Evolutionary conservation across 2,113 vertebrate species (phyloP).

Genomic region (Willisornis vidua): DNA sequence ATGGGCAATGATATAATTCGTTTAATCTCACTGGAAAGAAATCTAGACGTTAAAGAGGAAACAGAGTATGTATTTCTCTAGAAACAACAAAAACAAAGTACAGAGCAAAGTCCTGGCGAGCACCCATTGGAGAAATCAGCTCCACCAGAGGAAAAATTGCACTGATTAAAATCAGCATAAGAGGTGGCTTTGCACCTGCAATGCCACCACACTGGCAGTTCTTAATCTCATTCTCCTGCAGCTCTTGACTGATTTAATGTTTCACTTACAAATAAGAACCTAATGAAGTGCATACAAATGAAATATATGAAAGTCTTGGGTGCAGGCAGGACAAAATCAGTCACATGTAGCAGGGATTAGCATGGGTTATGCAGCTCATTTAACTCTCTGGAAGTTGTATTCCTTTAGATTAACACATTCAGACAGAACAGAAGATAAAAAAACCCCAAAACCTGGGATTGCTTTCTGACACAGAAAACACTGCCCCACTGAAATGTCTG

Average conservation of each 20-base stretch:
- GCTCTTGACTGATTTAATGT: background rate
- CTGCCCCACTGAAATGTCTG: background rate
- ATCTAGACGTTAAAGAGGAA: conserved; percentile 32
- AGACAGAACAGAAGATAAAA: background rate
- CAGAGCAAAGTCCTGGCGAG: background rate
- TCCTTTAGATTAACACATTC: background rate
- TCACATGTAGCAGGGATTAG: background rate
- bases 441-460: background rate
- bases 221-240: background rate
- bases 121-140: accelerated
- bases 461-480: background rate
- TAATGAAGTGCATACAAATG: background rate
- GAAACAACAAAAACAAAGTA: conserved; percentile 23
- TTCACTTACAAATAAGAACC: background rate
- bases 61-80: background rate
- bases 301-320: background rate
- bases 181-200: background rate
- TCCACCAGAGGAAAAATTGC: background rate
- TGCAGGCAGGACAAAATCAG: background rate
- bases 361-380: background rate
- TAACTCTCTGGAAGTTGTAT: background rate
- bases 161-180: background rate
- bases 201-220: background rate
- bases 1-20: conserved; percentile 28
- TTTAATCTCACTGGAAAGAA: conserved; percentile 35